phyloP scores from a whole-genome alignment of 2,113 vertebrate species.

The Fulmarus glacialis region DNA sequence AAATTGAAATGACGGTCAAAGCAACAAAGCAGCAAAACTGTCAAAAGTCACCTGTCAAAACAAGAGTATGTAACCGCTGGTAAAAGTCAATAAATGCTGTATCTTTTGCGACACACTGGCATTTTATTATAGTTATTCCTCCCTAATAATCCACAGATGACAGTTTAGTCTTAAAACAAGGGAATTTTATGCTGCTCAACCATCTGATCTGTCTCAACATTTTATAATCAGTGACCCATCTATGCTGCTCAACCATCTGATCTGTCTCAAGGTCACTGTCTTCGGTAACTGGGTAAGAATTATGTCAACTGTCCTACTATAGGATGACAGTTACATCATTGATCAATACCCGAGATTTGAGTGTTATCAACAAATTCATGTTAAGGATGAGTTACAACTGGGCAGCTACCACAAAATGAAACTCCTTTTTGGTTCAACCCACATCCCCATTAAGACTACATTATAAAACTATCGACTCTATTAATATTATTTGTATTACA shows the following conservation, averaged over 20 bases:
- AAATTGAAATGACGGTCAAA: not conserved
- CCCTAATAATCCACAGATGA: conserved; percentile 3
- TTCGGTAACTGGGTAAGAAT: conserved; percentile 72
- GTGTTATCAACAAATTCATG: conserved; percentile 42
- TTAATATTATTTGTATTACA: not conserved
- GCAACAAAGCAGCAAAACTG: not conserved
- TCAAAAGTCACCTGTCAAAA: not conserved
- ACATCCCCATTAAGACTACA: conserved; percentile 15
- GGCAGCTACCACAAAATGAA: conserved; percentile 35
- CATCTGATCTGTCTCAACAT: conserved; percentile 71
- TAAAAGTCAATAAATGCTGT: not conserved
- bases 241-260: conserved; percentile 47
- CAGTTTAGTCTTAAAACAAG: conserved; percentile 62
- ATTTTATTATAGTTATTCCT: conserved; percentile 2
- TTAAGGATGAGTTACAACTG: conserved; percentile 58
- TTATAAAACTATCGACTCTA: not conserved
- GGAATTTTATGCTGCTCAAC: conserved; percentile 41
- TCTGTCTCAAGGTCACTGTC: conserved; percentile 77
- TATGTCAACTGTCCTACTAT: conserved; percentile 76
- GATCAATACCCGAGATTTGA: conserved; percentile 74
- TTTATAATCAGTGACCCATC: conserved; percentile 48
- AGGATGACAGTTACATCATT: conserved; percentile 71
- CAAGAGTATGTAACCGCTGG: not conserved
- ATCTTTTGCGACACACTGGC: not conserved
- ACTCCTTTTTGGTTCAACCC: conserved; percentile 17